Conservation (phyloP, 2,797 vertebrate species). For the Merluccius polli region DNA sequence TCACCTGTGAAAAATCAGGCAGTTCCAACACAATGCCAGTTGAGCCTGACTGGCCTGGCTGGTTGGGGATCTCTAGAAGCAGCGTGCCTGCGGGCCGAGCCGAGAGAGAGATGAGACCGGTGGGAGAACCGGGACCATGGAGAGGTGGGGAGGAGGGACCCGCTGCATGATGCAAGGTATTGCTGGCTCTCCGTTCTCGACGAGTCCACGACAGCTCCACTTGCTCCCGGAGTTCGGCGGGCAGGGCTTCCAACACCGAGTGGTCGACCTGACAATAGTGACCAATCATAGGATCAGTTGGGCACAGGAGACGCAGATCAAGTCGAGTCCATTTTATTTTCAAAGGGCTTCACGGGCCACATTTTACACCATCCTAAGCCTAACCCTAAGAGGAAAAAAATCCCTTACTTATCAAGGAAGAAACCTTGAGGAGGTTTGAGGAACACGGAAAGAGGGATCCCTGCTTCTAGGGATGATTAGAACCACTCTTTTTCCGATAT, state of each 20-base stretch:
- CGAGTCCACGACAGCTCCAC: conserved; percentile 81
- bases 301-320: not conserved
- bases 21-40: conserved; percentile 86
- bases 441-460: not conserved
- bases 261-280: conserved; percentile 79
- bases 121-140: conserved; percentile 61
- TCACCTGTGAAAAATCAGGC: conserved; percentile 92
- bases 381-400: not conserved
- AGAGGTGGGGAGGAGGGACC: conserved; percentile 58
- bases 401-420: not conserved
- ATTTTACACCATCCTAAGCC: not conserved
- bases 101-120: conserved; percentile 57
- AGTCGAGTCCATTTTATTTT: not conserved
- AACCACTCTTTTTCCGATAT: no score
- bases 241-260: conserved; percentile 90
- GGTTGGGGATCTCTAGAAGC: conserved; percentile 86
- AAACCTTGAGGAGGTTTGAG: no score
- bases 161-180: conserved; percentile 53
- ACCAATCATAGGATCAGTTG: not conserved
- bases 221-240: conserved; percentile 86
- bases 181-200: conserved; percentile 59
- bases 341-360: not conserved
- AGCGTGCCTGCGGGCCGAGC: conserved; percentile 75
- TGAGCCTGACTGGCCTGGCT: conserved; percentile 73
- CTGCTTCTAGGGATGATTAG: not conserved